Percentiles rank a stretch among this genome's conserved stretches.
phyloP scores from a whole-genome alignment of 2,113 vertebrate genomes.

The Corvus cornix region DNA sequence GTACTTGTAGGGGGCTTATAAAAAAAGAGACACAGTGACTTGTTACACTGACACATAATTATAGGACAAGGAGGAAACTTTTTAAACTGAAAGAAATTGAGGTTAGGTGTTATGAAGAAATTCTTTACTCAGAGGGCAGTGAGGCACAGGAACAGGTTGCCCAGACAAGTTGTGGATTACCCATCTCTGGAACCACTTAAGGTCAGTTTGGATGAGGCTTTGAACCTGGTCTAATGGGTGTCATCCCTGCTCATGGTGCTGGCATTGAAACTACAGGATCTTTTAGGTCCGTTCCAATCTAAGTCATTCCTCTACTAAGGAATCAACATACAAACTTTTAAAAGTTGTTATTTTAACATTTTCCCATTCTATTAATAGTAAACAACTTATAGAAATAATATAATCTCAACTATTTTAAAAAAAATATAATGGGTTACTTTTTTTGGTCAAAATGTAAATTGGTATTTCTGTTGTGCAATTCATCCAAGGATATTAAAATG shows the following conservation, averaged over 20 bases:
- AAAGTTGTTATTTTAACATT: background rate
- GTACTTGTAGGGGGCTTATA: background rate
- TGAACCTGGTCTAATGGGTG: background rate
- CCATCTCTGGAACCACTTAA: background rate
- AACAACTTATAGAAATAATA: background rate
- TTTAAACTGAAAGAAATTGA: background rate
- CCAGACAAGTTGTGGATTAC: background rate
- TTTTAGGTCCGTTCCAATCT: background rate
- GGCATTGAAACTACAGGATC: background rate
- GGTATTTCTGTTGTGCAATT: background rate
- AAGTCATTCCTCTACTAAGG: background rate
- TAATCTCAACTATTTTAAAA: background rate
- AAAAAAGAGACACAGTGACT: background rate
- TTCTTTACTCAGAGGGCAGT: background rate
- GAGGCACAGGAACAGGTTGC: background rate
- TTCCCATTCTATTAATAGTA: background rate
- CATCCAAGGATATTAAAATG: background rate
- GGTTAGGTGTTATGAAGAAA: background rate
- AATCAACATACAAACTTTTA: background rate
- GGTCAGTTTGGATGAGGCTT: background rate
- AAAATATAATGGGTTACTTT: background rate
- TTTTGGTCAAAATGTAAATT: background rate
- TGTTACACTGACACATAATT: background rate
- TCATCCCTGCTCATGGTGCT: background rate
- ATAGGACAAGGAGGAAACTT: background rate